Percentiles rank a stretch among this genome's conserved stretches.
Conservation (phyloP, 2,797 vertebrate genomes). For the Fistularia tabacaria region DNA sequence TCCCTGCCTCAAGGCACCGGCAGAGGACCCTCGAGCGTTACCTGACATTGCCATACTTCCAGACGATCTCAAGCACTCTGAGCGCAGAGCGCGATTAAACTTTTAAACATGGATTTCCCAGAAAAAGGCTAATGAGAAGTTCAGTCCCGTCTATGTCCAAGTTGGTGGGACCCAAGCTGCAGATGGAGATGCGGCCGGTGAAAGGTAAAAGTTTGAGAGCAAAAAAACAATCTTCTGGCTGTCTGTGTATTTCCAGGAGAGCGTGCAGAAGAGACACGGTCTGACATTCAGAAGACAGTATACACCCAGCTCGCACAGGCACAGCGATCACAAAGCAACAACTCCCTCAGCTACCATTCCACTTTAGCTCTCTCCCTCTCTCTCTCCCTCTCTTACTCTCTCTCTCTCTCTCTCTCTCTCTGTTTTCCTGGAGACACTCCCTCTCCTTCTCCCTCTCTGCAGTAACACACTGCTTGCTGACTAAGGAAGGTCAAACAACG, state of each 20-base stretch:
- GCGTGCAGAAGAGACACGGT: constrained; percentile 18
- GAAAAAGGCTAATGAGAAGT: not conserved
- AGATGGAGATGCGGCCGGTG: constrained; percentile 6
- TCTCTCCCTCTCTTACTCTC: constrained; percentile 22
- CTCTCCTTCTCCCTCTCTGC: constrained; percentile 49
- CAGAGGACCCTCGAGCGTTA: constrained; percentile 42
- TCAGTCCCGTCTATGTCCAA: constrained; percentile 12
- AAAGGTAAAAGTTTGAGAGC: constrained; percentile 9
- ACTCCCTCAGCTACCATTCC: constrained; percentile 55
- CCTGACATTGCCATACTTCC: constrained; percentile 46
- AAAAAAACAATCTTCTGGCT: constrained; percentile 22
- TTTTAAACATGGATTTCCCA: constrained; percentile 10
- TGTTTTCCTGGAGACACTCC: constrained; percentile 42
- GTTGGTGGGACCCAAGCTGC: constrained; percentile 15
- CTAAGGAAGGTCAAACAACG: constrained; percentile 70
- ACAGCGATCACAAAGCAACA: constrained; percentile 43
- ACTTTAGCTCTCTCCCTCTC: constrained; percentile 42
- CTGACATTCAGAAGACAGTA: constrained; percentile 22
- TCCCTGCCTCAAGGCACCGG: constrained; percentile 31
- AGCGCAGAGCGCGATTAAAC: constrained; percentile 6
- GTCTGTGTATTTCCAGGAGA: constrained; percentile 9
- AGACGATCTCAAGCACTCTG: constrained; percentile 11
- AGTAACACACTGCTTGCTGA: constrained; percentile 63
- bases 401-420: constrained; percentile 15
- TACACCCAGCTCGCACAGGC: constrained; percentile 1